Evolutionary conservation across 2,113 vertebrate genomes (phyloP).

Genomic region (Pitta sordida): DNA sequence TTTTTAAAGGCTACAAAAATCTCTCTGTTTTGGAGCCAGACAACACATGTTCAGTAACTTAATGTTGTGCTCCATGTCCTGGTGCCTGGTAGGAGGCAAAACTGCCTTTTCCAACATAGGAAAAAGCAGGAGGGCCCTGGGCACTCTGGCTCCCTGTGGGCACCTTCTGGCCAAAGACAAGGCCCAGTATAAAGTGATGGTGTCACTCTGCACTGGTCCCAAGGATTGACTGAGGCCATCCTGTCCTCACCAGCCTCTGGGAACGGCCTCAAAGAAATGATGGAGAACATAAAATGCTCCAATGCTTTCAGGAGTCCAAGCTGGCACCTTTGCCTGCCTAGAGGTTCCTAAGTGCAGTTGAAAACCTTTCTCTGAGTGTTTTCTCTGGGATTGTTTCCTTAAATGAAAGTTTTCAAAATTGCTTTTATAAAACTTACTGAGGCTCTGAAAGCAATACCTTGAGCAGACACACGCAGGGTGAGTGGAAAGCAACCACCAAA

Average conservation of each 20-base stretch:
- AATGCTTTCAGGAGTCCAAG: neutral
- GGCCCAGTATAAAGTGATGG: neutral
- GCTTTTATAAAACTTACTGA: neutral
- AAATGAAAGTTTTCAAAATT: neutral
- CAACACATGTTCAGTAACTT: slow-evolving; percentile 56
- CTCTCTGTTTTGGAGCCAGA: slow-evolving; percentile 56
- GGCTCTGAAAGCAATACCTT: neutral
- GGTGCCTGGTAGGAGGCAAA: slow-evolving; percentile 13
- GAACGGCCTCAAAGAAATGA: neutral
- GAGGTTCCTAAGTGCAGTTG: neutral
- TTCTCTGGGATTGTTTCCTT: slow-evolving; percentile 11
- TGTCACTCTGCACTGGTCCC: fast-evolving
- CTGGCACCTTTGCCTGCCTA: neutral
- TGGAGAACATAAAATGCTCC: neutral
- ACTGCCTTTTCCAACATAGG: neutral
- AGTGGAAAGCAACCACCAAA: fast-evolving
- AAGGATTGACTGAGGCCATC: neutral
- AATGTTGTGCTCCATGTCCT: slow-evolving; percentile 9
- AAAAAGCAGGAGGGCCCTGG: neutral
- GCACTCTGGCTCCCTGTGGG: fast-evolving
- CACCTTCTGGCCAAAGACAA: neutral
- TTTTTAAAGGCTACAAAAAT: slow-evolving; percentile 58
- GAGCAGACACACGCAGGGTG: fast-evolving
- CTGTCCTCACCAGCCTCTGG: neutral
- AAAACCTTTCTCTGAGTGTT: slow-evolving; percentile 17